Conservation (phyloP, 1,140 invertebrate species). For the Conopomorpha cramerella region DNA sequence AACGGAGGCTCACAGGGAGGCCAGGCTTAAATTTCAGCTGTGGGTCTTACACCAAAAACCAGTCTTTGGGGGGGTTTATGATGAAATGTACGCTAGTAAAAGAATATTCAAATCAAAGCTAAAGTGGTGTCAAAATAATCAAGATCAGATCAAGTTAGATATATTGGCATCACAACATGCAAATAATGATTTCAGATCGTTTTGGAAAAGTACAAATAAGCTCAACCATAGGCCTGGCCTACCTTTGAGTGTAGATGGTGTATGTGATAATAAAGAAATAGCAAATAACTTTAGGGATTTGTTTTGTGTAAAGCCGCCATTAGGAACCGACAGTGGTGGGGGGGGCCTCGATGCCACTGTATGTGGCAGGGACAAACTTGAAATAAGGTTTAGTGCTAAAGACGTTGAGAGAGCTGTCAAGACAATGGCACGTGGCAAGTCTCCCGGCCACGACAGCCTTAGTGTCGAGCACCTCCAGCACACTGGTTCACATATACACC, state of each 20-base stretch:
- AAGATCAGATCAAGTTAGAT: slow-evolving; percentile 2
- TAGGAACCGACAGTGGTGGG: no score
- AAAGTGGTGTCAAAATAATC: slow-evolving; percentile 1
- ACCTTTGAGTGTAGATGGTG: neutral
- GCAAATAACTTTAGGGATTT: slow-evolving; percentile 1
- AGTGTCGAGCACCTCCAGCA: no score
- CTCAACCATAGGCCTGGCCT: slow-evolving; percentile 1
- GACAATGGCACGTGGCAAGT: no score
- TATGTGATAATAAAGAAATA: neutral
- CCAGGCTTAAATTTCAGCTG: neutral
- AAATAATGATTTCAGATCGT: slow-evolving; percentile 1
- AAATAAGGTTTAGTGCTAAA: no score
- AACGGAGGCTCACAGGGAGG: slow-evolving; percentile 2
- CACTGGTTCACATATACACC: no score
- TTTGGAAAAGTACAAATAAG: slow-evolving; percentile 2
- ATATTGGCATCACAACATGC: neutral
- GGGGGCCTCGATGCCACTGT: no score
- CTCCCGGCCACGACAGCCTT: no score
- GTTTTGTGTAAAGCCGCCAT: neutral
- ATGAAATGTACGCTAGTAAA: neutral
- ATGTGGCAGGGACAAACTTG: no score
- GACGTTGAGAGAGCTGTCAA: no score
- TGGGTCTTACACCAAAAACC: neutral
- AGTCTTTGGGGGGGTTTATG: neutral
- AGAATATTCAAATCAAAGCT: slow-evolving; percentile 1